phyloP scores from a whole-genome alignment of 2,797 vertebrate species.

The Bradypodion ventrale region DNA sequence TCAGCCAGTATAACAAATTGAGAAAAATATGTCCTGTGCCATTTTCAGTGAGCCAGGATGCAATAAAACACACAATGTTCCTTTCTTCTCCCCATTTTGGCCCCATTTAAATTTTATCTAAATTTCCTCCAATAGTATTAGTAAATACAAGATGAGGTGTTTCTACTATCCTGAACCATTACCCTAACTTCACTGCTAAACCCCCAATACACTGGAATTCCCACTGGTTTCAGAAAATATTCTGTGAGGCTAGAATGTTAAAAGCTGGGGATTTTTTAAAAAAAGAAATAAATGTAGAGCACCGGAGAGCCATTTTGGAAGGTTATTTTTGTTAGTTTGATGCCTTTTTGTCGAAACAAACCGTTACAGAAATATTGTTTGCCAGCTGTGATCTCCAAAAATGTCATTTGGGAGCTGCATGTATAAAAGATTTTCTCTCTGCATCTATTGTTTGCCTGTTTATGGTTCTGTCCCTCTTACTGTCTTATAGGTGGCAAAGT shows the following conservation, averaged over 20 bases:
- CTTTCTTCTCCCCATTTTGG: too few species aligned
- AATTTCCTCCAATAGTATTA: too few species aligned
- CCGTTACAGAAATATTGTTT: constrained; percentile 19
- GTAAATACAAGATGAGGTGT: too few species aligned
- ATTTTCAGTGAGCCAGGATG: too few species aligned
- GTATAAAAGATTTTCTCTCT: background rate
- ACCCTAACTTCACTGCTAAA: too few species aligned
- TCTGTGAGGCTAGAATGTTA: background rate
- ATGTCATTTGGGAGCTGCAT: constrained; percentile 5
- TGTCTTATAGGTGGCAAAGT: constrained; percentile 3
- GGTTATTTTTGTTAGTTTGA: constrained; percentile 1
- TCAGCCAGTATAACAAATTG: too few species aligned
- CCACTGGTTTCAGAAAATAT: too few species aligned
- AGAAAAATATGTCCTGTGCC: too few species aligned
- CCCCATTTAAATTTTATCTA: too few species aligned
- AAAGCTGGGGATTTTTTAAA: background rate
- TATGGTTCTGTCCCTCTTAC: constrained; percentile 3
- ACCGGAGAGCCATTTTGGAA: background rate
- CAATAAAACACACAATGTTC: too few species aligned
- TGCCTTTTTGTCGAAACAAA: background rate
- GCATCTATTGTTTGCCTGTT: constrained; percentile 16
- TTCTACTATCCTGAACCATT: too few species aligned
- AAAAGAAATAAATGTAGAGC: background rate
- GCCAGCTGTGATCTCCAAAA: constrained; percentile 14
- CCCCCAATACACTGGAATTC: too few species aligned